phyloP scores from a whole-genome alignment of 2,113 vertebrate genomes.

The Eidolon helvum region DNA sequence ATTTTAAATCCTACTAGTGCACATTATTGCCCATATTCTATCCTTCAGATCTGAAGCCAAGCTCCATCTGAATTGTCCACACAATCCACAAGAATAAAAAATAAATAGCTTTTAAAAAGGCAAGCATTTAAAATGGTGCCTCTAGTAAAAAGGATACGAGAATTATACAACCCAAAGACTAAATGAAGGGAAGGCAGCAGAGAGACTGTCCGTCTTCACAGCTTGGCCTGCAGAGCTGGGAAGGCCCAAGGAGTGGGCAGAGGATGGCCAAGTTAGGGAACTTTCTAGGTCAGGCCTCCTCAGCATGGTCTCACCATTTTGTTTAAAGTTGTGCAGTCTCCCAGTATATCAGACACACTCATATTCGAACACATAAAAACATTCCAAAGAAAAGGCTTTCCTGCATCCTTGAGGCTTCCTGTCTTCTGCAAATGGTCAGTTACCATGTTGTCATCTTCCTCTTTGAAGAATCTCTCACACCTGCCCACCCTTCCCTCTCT shows the following conservation, averaged over 20 bases:
- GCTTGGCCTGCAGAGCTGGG: fast-evolving
- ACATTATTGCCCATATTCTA: neutral
- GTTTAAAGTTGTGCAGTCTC: neutral
- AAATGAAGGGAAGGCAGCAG: neutral
- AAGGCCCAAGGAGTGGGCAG: fast-evolving
- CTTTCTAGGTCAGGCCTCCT: neutral
- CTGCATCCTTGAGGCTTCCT: neutral
- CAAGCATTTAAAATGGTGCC: neutral
- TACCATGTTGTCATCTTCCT: too few relatives aligned
- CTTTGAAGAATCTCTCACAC: neutral
- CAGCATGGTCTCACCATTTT: fast-evolving
- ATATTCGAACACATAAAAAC: neutral
- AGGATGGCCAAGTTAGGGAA: neutral
- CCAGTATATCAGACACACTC: neutral
- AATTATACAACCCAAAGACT: neutral
- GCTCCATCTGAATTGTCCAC: neutral
- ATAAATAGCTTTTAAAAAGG: neutral
- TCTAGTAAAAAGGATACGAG: neutral
- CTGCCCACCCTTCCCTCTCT: neutral
- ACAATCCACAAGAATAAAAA: neutral
- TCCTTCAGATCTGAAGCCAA: neutral
- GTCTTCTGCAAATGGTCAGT: neutral
- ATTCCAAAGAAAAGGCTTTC: neutral
- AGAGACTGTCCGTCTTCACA: neutral
- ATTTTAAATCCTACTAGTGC: neutral